Percentiles rank a stretch among this genome's conserved stretches.
These are phyloP conservation scores for Bombylius discolor DNA, from an alignment of 2,888 invertebrate species.

Conservation along the genomic window DNA sequence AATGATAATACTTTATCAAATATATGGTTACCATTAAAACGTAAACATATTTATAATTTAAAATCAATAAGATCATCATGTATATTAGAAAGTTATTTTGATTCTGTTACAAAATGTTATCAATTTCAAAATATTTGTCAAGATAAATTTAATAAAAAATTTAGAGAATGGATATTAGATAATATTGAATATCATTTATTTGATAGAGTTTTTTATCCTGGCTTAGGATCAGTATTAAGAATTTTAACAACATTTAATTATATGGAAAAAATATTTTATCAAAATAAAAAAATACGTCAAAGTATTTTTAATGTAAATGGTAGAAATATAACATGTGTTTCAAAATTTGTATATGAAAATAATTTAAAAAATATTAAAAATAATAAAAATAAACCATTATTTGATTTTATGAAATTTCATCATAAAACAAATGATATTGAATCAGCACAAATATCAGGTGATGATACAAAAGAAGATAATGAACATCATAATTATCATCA, in stretches of 20 bases:
- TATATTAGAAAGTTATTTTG: conserved; percentile 28
- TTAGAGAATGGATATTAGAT: conserved; percentile 27
- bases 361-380: no score
- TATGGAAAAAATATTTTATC: no score
- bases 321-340: no score
- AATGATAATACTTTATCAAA: conserved; percentile 20
- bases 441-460: no score
- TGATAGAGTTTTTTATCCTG: conserved; percentile 32
- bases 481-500: no score
- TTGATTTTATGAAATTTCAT: no score
- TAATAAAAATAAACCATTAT: no score
- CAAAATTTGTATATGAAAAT: no score
- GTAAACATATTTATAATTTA: conserved; percentile 27
- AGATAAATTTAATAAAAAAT: conserved; percentile 23
- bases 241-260: conserved; percentile 22
- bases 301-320: no score
- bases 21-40: conserved; percentile 30
- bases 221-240: conserved; percentile 28
- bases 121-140: conserved; percentile 23
- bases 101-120: conserved; percentile 27
- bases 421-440: no score
- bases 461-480: no score
- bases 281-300: no score
- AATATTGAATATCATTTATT: conserved; percentile 25
- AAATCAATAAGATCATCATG: conserved; percentile 23